Evolutionary conservation across 2,888 invertebrate genomes (phyloP).

Genomic region (Synanthedon tipuliformis): DNA sequence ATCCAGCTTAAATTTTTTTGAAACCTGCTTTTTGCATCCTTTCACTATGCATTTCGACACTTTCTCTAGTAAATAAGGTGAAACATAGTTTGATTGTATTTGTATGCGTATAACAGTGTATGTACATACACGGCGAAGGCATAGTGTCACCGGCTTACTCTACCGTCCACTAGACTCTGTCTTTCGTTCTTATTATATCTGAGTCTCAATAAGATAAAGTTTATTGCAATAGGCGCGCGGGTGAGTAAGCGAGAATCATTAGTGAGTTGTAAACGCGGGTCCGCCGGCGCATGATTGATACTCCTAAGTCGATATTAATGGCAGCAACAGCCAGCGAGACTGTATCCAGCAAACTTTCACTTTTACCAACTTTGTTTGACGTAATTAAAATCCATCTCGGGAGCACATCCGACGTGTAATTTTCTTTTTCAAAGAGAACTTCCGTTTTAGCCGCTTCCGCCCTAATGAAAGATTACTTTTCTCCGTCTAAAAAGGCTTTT

Average conservation of each 20-base stretch:
- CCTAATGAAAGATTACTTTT: constrained; percentile 71
- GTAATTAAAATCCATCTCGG: constrained; percentile 68
- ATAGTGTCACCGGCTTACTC: too few relatives aligned
- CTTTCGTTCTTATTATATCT: too few relatives aligned
- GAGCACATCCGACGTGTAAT: constrained; percentile 64
- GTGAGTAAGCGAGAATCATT: constrained; percentile 12
- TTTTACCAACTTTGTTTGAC: constrained; percentile 54
- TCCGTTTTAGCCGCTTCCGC: constrained; percentile 66
- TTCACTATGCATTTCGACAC: too few relatives aligned
- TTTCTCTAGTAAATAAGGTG: too few relatives aligned
- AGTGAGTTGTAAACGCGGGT: constrained; percentile 25
- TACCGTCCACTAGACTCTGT: too few relatives aligned
- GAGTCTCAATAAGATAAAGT: neutral
- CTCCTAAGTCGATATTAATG: constrained; percentile 23
- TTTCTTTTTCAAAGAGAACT: constrained; percentile 70
- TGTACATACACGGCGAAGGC: too few relatives aligned
- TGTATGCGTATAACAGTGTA: too few relatives aligned
- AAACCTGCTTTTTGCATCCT: too few relatives aligned
- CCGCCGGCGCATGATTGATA: constrained; percentile 13
- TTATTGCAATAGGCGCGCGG: neutral
- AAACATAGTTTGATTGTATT: too few relatives aligned
- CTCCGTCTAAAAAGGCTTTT: constrained; percentile 70
- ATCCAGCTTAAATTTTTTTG: too few relatives aligned
- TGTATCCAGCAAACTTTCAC: constrained; percentile 30
- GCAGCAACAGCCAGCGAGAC: constrained; percentile 12